phyloP scores from a whole-genome alignment of 2,113 vertebrate genomes.

The Psophia crepitans region DNA sequence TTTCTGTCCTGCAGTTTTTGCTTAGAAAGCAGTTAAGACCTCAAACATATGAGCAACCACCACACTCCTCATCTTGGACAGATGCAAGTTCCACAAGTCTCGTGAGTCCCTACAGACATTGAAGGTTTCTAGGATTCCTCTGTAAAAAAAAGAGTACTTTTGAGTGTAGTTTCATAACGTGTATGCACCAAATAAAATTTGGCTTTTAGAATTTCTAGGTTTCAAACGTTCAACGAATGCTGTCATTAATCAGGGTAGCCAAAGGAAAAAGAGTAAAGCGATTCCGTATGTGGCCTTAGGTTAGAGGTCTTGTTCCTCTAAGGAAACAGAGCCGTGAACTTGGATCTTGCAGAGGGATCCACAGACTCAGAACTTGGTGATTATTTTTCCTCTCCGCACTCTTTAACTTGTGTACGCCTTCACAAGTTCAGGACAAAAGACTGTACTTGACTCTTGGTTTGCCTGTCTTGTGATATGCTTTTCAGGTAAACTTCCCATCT shows the following conservation, averaged over 20 bases:
- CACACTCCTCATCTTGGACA: fast-evolving
- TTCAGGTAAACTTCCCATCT: constrained; percentile 47
- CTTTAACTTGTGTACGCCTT: background rate
- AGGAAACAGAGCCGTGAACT: background rate
- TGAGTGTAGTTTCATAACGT: background rate
- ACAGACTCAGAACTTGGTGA: background rate
- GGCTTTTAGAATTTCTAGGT: background rate
- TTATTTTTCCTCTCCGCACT: background rate
- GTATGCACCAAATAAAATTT: background rate
- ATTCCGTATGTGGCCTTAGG: background rate
- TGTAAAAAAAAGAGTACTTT: background rate
- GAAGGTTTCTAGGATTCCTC: background rate
- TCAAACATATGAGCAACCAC: background rate
- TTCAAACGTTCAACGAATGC: background rate
- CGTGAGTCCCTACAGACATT: background rate
- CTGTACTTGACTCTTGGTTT: background rate
- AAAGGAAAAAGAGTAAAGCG: background rate
- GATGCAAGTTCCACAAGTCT: background rate
- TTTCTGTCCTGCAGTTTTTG: background rate
- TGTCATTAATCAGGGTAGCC: background rate
- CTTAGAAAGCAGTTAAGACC: background rate
- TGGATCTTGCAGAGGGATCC: background rate
- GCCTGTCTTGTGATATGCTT: background rate
- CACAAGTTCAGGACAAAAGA: background rate
- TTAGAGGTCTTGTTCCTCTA: background rate